A percentile compares a stretch with the other conserved stretches of the same genome.
Conservation (phyloP, 2,888 invertebrate genomes). For the Hemaris fuciformis region DNA sequence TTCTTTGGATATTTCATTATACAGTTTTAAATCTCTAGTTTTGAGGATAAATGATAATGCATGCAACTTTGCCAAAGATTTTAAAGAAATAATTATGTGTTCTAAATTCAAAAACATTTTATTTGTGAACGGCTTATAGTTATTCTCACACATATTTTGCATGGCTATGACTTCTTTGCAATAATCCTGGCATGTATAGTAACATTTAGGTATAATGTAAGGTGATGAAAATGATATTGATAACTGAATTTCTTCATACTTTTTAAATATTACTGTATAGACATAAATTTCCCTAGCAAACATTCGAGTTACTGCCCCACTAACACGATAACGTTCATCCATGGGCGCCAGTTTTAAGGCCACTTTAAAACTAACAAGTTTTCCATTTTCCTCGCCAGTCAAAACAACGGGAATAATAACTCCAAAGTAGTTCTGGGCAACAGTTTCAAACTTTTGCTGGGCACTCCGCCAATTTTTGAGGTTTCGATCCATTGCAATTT, state of each 20-base stretch:
- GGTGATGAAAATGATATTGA: conserved; percentile 22
- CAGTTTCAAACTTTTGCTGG: conserved; percentile 45
- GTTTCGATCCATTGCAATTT: conserved; percentile 28
- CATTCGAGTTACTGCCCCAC: conserved; percentile 63
- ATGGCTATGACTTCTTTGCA: conserved; percentile 63
- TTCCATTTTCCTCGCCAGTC: conserved; percentile 32
- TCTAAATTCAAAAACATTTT: conserved; percentile 54
- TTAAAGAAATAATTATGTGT: conserved; percentile 52
- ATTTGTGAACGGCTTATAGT: conserved; percentile 50
- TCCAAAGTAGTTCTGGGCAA: conserved; percentile 72
- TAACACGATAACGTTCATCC: conserved; percentile 63
- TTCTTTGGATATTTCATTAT: conserved; percentile 39
- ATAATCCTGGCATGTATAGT: conserved; percentile 51
- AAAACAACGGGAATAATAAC: conserved; percentile 57
- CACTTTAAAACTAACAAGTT: conserved; percentile 36
- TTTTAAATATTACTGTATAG: conserved; percentile 51
- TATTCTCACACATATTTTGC: conserved; percentile 56
- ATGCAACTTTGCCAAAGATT: conserved; percentile 61
- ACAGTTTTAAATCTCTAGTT: conserved; percentile 37
- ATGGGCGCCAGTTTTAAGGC: conserved; percentile 69
- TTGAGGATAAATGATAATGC: conserved; percentile 61
- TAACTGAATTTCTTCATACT: conserved; percentile 46
- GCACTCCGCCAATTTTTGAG: conserved; percentile 41
- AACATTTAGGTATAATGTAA: conserved; percentile 54
- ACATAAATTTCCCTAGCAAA: conserved; percentile 65